Conservation (phyloP, 1,140 invertebrate species). For the Drosophila ercepeae region DNA sequence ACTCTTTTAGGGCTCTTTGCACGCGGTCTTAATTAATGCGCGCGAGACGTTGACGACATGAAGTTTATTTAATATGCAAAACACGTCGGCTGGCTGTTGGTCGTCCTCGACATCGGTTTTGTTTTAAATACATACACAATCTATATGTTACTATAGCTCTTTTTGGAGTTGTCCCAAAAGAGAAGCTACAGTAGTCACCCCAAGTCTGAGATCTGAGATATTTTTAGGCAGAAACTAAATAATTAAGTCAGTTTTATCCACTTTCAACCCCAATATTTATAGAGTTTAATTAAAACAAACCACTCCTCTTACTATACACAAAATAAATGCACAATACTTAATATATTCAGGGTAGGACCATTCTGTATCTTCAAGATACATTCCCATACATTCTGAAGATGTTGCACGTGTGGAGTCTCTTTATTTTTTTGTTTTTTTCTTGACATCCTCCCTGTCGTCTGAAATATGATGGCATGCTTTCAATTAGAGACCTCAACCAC, state of each 20-base stretch:
- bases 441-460: background rate
- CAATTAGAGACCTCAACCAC: conserved; percentile 30
- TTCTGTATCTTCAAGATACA: conserved; percentile 25
- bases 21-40: conserved; percentile 70
- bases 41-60: conserved; percentile 35
- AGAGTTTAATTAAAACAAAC: background rate
- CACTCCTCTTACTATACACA: background rate
- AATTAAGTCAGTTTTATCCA: background rate
- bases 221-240: no score
- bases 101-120: background rate
- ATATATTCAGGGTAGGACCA: background rate
- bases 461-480: conserved; percentile 39
- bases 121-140: conserved; percentile 2
- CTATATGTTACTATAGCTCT: conserved; percentile 22
- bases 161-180: conserved; percentile 14
- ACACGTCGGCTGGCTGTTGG: conserved; percentile 41
- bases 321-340: background rate
- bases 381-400: conserved; percentile 49
- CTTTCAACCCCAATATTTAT: background rate
- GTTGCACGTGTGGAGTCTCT: conserved; percentile 37
- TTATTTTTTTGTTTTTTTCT: conserved; percentile 1
- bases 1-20: conserved; percentile 35
- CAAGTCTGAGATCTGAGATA: background rate
- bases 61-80: conserved; percentile 62
- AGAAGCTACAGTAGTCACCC: conserved; percentile 7